A percentile compares a stretch with the other conserved stretches of the same genome.
Conservation (phyloP, 2,888 invertebrate genomes). For the Corbicula japonica region DNA sequence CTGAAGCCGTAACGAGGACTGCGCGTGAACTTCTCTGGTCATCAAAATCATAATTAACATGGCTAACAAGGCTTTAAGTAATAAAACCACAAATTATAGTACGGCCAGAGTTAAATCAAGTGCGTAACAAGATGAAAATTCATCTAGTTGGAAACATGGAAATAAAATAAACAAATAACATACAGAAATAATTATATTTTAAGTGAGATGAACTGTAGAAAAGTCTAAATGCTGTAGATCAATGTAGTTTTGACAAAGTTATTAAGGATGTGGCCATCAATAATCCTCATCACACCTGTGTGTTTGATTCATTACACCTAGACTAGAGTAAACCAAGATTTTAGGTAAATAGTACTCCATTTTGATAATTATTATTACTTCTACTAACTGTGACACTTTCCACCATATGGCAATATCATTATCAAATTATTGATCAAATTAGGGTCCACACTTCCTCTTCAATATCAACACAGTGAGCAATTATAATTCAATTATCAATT, state of each 20-base stretch:
- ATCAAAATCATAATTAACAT: constrained; percentile 25
- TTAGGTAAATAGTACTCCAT: no score
- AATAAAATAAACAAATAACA: neutral
- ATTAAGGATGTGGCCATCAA: no score
- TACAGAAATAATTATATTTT: neutral
- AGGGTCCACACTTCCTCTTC: constrained; percentile 19
- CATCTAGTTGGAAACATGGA: constrained; percentile 2
- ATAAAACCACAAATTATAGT: constrained; percentile 21
- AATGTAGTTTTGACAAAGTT: no score
- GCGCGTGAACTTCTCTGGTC: no score
- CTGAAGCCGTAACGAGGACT: constrained; percentile 3
- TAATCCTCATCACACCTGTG: no score
- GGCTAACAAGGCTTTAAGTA: constrained; percentile 30
- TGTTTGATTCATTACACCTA: no score
- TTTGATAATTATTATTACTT: no score
- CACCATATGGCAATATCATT: constrained; percentile 17
- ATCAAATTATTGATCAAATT: neutral
- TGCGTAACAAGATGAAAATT: constrained; percentile 25
- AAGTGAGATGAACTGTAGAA: no score
- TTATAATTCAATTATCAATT: constrained; percentile 21
- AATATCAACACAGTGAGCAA: constrained; percentile 13
- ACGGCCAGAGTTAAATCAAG: constrained; percentile 28
- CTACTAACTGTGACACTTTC: neutral
- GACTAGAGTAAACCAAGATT: no score
- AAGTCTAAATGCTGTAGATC: no score